A percentile compares a stretch with the other conserved stretches of the same genome.
phyloP scores from a whole-genome alignment of 2,113 vertebrate species.

The Equus quagga region DNA sequence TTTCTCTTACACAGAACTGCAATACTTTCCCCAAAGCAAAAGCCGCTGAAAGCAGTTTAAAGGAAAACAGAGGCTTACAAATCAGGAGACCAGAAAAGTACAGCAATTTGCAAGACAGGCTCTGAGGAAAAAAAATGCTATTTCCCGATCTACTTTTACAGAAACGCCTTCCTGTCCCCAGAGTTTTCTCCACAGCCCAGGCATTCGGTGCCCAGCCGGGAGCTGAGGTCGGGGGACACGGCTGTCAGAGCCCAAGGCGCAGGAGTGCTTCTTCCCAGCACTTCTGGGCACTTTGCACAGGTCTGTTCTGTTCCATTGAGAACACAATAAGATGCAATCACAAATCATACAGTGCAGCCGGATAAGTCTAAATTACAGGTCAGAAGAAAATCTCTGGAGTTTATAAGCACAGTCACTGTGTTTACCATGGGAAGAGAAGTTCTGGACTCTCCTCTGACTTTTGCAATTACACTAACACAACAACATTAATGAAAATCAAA shows the following conservation, averaged over 20 bases:
- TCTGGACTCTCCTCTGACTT: not conserved
- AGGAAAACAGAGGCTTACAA: conserved; percentile 17
- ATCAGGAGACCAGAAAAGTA: conserved; percentile 10
- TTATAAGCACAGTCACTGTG: not conserved
- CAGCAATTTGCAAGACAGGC: not conserved
- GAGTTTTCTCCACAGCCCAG: not conserved
- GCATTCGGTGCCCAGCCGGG: not conserved
- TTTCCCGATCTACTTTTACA: not conserved
- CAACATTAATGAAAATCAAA: not conserved
- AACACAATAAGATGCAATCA: not conserved
- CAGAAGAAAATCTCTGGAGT: not conserved
- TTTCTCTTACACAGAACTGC: not conserved
- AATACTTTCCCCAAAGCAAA: not conserved
- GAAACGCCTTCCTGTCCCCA: not conserved
- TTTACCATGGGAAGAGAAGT: not conserved
- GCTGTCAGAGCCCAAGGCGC: not conserved
- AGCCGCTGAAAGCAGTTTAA: not conserved
- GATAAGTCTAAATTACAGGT: not conserved
- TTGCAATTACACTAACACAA: not conserved
- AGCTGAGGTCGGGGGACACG: not conserved
- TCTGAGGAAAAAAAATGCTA: not conserved
- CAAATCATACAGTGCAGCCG: not conserved
- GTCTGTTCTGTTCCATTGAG: not conserved
- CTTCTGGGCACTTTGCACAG: not conserved
- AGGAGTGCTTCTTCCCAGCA: not conserved